Base-by-base conservation (phyloP, 2,797 vertebrate species). In the Lophura swinhoii region DNA sequence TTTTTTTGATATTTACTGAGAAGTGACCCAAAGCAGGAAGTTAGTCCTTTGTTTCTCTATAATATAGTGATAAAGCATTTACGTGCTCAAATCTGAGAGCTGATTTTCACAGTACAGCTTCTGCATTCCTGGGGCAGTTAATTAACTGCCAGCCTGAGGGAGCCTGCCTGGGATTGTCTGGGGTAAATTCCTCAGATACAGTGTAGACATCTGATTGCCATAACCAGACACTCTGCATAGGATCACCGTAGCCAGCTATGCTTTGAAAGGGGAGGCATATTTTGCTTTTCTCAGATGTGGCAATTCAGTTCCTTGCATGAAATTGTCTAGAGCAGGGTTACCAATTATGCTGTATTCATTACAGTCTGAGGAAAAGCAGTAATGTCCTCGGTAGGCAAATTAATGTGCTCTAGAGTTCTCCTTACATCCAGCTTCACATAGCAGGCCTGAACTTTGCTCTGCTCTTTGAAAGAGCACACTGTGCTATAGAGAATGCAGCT, bases 361-460 rank as follows among this genome's bases (percentile, higher is more conserved):
- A 24, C 5, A 3, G 58, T 13, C 62, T 66, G 67, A 56, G 29
- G 48, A 72, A 51, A 60, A 84, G 35, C 15, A 14, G 23, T 76
- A 68, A 68, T 64, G 49, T 26, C 35, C 31, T 82, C 12, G 37
- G 33, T 35, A 64, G 82, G 43, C 55, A 3, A 1, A 41, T 49
- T 41, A 1, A 13, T 0, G 0, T 35, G 44, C 67, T 87, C 41
- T n/a, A 43, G 79, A 59, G 74, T 80, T 78, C 37, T 78, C 28
- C 67, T 67, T 76, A 33, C 67, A 89, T 83, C 43, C 62, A 88
- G 63, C 33, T 81, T 76, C 41, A 39, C 14, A 24, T 17, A 81
- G 55, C 49, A 91, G 89, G 35, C 23, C 56, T 96, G 95, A 94
- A 90, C 94, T 94, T 93, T 91, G 87, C 82, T 29, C 24, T 29